Evolutionary conservation across 2,797 vertebrate species (phyloP), one percentile per base, ranked within the genome.

Genomic region (Chromis chromis): DNA sequence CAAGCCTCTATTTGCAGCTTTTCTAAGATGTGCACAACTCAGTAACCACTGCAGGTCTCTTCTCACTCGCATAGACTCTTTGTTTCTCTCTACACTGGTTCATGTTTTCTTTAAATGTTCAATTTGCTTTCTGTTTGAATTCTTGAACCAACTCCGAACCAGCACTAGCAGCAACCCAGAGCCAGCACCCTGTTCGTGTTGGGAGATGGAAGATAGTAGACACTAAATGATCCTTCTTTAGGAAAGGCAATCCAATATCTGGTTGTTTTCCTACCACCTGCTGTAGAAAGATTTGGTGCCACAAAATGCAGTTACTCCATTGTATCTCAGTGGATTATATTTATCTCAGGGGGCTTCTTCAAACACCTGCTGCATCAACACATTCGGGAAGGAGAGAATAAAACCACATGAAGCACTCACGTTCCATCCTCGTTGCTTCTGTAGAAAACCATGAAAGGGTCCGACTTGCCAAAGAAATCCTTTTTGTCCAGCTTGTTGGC

Each of bases 401-500:
- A 44, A 72, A 76, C 16, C 22, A 40, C 27, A 67, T n/a, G 9
- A 13, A 50, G 40, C 42, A 87, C 97, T 96, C 90, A 99, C 97
- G 96, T 98, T 82, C 97, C 97, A 0, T 99, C 97, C 85, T 98
- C 97, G 0, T 99, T 99, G 91, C 97, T 98, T 85, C 97, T 93
- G 91, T 96, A 99, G 89, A 99, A 98, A 50, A 98, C 97, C 96
- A 99, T 93, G 93, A 98, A 99, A 17, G 97, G 97, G 82, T 98
- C 97, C 0, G 97, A 99, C 87, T 98, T 98, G 64, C 97, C 97
- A 0, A 99, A 98, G 87, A 99, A 99, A 76, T 99, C 97, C 81
- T 98, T 99, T 94, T 98, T 99, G 92, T 99, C 97, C 93, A 98
- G 91, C 81, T 98, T 98, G 93, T 97, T 97, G 93, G 96, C 97